A percentile compares a stretch with the other conserved stretches of the same genome.
Evolutionary conservation across 2,113 vertebrate species (phyloP).

Genomic region (Rhinopomastus cyanomelas): DNA sequence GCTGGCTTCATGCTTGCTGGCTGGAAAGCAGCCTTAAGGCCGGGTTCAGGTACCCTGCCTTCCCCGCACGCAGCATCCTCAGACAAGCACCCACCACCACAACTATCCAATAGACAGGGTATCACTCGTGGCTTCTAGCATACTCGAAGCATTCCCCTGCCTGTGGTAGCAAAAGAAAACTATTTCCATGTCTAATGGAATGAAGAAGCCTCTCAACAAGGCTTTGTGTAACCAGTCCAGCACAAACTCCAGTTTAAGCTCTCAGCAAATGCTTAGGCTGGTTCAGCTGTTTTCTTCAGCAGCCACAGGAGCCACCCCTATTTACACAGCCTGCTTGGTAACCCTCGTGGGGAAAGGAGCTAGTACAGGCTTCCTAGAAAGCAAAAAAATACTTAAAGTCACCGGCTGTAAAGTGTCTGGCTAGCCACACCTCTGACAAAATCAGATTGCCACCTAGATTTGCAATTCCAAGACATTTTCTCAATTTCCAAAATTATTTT

Average conservation of each 20-base stretch:
- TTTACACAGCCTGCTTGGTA: conserved; percentile 1
- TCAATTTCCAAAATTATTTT: background rate
- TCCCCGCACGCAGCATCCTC: background rate
- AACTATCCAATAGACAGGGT: background rate
- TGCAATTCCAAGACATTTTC: background rate
- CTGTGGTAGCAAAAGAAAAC: background rate
- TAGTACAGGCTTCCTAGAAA: background rate
- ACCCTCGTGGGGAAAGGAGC: background rate
- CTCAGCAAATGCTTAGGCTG: conserved; percentile 1
- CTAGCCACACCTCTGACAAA: background rate
- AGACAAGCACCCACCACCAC: background rate
- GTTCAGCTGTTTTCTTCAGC: background rate
- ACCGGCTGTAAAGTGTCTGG: background rate
- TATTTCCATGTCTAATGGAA: background rate
- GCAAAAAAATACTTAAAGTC: background rate
- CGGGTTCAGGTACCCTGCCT: background rate
- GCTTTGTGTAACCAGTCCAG: background rate
- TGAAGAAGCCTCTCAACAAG: background rate
- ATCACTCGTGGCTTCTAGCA: background rate
- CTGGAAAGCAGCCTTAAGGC: conserved; percentile 14
- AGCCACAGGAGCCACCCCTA: background rate
- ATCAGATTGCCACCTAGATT: background rate
- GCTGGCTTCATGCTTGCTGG: background rate
- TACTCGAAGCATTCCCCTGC: background rate
- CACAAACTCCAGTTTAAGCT: conserved; percentile 5